Conservation (phyloP, 2,113 vertebrate genomes). For the Cichladusa arquata region DNA sequence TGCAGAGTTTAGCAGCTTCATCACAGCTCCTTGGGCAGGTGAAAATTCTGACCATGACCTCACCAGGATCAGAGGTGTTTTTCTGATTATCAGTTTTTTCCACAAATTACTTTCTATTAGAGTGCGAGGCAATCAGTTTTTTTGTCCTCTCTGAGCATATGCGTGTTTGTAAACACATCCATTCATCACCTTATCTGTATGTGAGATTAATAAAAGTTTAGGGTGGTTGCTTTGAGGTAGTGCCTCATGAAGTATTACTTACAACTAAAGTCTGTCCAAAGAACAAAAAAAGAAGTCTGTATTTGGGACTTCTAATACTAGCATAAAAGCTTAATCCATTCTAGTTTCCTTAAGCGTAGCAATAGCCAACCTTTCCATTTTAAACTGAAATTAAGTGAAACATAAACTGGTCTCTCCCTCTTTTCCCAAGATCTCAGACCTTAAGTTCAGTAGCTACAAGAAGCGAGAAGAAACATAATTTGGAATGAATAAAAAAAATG, state of each 20-base stretch:
- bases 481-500: neutral
- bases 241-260: neutral
- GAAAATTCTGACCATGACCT: neutral
- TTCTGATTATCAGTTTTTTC: fast-evolving
- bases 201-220: neutral
- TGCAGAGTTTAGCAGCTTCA: fast-evolving
- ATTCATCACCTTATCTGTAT: neutral
- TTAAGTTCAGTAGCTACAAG: neutral
- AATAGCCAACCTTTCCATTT: neutral
- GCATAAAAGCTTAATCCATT: neutral
- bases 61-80: neutral
- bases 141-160: neutral
- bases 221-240: neutral
- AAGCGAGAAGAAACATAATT: neutral
- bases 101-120: neutral
- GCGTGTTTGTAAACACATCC: neutral
- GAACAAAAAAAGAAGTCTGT: neutral
- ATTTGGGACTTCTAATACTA: neutral
- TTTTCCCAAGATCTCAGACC: neutral
- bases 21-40: fast-evolving
- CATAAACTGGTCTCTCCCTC: neutral
- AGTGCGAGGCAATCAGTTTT: neutral
- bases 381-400: neutral
- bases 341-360: neutral
- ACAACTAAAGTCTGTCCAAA: neutral